Evolutionary conservation across 2,888 invertebrate species (phyloP), one percentile per base, ranked within the genome.

Genomic region (Drosophila nr. medialis): DNA sequence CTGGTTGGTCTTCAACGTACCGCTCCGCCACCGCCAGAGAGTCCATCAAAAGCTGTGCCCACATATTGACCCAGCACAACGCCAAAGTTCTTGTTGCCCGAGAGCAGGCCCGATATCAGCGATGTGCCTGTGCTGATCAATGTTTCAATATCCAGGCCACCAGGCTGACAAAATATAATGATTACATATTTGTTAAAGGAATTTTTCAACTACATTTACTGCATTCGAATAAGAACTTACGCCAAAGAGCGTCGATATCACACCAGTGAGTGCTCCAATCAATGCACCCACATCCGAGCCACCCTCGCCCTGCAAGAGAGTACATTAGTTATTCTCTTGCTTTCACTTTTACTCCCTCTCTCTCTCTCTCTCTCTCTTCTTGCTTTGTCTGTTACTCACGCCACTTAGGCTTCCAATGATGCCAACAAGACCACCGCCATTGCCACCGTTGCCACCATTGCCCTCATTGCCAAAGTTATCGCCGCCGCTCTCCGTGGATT

Each of bases 1-100:
- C 4, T n/a, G 2, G 2, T 30, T 2, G 32, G 18, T 18, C 29
- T 0, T 1, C 11, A 15, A 42, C 59, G 75, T 87, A 93, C 93
- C 60, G 93, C 93, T 69, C 93, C 93, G 11, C 93, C 93, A 2
- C 93, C 93, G 0, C 93, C 93, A 0, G 93, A 92, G 2, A 93
- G 81, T 0, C 93, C 93, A 75, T 93, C 93, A 24, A 93, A 84
- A 1, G 92, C 92, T 0, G 90, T 90, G 53, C 92, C 93, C 64
- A 93, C 90, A 73, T 93, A 93, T 40, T 86, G 82, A 6, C 92
- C 93, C 54, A 93, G 72, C 1, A 93, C 93, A 4, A 90, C 90
- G 30, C 93, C 93, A 66, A 93, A 93, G 72, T 93, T 93, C 70
- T 90, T 90, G 64, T 93, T 88, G 21, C 92, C 92, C 42, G 91